phyloP scores from a whole-genome alignment of 2,113 vertebrate genomes.

The Aplodontia rufa region DNA sequence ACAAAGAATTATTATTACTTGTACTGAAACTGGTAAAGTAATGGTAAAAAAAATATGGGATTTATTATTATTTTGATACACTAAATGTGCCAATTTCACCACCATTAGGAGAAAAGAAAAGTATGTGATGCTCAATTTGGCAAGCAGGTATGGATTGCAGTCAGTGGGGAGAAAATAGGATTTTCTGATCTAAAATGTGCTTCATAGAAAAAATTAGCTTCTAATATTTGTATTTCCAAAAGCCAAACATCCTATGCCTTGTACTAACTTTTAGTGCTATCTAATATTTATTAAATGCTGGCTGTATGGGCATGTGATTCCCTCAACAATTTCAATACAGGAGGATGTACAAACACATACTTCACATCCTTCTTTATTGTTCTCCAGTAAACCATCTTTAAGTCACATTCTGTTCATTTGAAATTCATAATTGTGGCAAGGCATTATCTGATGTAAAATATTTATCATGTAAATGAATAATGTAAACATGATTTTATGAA shows the following conservation, averaged over 20 bases:
- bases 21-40: not conserved
- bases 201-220: not conserved
- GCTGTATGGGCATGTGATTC: no score
- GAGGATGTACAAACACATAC: not conserved
- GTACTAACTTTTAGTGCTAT: not conserved
- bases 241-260: not conserved
- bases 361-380: not conserved
- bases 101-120: not conserved
- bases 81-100: not conserved
- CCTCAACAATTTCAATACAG: not conserved
- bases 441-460: not conserved
- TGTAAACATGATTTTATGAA: conserved; percentile 27
- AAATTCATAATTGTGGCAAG: conserved; percentile 6
- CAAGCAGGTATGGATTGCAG: not conserved
- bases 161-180: not conserved
- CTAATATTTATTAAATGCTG: not conserved
- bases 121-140: not conserved
- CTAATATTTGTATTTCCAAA: not conserved
- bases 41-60: not conserved
- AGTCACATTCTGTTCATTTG: not conserved
- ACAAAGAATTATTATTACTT: not conserved
- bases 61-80: not conserved
- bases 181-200: not conserved
- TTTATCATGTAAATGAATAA: not conserved
- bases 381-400: not conserved